phyloP scores from a whole-genome alignment of 2,888 invertebrate genomes.

The Hoplodrina blanda region DNA sequence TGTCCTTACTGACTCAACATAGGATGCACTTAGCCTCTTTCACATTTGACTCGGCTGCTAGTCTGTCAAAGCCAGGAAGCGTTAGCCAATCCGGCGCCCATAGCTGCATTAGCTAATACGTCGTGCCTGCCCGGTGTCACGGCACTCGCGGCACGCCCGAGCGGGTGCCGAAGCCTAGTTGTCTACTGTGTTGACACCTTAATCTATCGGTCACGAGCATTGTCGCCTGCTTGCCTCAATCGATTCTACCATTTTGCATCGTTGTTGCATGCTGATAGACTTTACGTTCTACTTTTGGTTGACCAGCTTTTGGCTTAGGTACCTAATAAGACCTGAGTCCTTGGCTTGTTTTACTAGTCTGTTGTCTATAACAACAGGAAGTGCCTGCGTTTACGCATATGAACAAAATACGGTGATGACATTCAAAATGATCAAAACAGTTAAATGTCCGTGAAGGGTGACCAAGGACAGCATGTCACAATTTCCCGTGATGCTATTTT shows the following conservation, averaged over 20 bases:
- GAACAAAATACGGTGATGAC: slow-evolving; percentile 40
- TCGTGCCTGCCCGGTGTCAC: slow-evolving; percentile 39
- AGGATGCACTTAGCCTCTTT: not conserved
- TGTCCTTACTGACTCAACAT: not conserved
- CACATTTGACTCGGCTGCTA: not conserved
- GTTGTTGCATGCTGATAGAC: slow-evolving; percentile 29
- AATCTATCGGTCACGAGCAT: slow-evolving; percentile 57
- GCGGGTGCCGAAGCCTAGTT: slow-evolving; percentile 43
- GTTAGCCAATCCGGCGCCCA: slow-evolving; percentile 23
- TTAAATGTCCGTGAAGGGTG: slow-evolving; percentile 70
- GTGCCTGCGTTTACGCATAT: slow-evolving; percentile 30
- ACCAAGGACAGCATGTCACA: slow-evolving; percentile 67
- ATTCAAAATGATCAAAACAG: slow-evolving; percentile 63
- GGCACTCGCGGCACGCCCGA: slow-evolving; percentile 35
- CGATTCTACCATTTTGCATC: slow-evolving; percentile 43
- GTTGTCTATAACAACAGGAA: slow-evolving; percentile 28
- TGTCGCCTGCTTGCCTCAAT: slow-evolving; percentile 57
- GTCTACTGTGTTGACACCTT: slow-evolving; percentile 34
- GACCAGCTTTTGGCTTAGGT: slow-evolving; percentile 8
- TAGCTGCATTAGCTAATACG: slow-evolving; percentile 33
- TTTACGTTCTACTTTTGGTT: slow-evolving; percentile 43
- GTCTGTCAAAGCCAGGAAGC: slow-evolving; percentile 1
- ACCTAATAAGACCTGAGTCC: not conserved
- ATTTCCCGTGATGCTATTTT: slow-evolving; percentile 36
- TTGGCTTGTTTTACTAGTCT: slow-evolving; percentile 11